Evolutionary conservation across 2,888 invertebrate species (phyloP).

Genomic region (Tridacna gigas): DNA sequence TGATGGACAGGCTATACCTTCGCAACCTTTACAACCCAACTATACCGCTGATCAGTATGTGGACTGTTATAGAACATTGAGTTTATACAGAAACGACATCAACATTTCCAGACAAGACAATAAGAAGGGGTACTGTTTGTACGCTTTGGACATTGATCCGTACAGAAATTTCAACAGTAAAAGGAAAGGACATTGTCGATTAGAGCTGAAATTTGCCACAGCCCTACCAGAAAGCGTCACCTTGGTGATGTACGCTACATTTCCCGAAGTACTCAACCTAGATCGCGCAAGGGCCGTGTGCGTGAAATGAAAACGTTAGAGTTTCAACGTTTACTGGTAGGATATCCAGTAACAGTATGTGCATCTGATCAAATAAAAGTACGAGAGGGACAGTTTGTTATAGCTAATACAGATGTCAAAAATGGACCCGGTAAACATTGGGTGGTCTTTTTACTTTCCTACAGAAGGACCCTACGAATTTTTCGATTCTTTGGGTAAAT

Average conservation of each 20-base stretch:
- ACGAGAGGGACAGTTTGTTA: slow-evolving; percentile 13
- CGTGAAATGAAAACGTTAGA: slow-evolving; percentile 32
- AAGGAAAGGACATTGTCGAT: slow-evolving; percentile 47
- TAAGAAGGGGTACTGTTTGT: slow-evolving; percentile 49
- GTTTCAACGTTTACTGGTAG: not conserved
- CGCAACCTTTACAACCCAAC: slow-evolving; percentile 55
- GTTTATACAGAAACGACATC: slow-evolving; percentile 27
- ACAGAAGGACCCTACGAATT: slow-evolving; percentile 39
- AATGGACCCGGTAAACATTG: slow-evolving; percentile 29
- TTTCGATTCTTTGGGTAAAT: slow-evolving; percentile 54
- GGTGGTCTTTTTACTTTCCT: slow-evolving; percentile 35
- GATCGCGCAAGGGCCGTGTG: slow-evolving; percentile 16
- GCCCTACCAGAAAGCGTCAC: slow-evolving; percentile 50
- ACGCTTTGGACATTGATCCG: slow-evolving; percentile 37
- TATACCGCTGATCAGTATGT: slow-evolving; percentile 33
- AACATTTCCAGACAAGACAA: slow-evolving; percentile 33
- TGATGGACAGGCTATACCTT: slow-evolving; percentile 51
- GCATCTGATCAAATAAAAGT: slow-evolving; percentile 19
- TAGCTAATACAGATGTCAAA: slow-evolving; percentile 18
- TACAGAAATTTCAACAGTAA: slow-evolving; percentile 42
- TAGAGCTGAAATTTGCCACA: slow-evolving; percentile 48
- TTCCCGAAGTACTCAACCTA: slow-evolving; percentile 42
- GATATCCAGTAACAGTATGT: slow-evolving; percentile 33
- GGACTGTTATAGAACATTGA: slow-evolving; percentile 53
- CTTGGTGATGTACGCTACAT: slow-evolving; percentile 51